These are phyloP conservation scores for Tupiocoris notatus DNA, from an alignment of 2,888 invertebrate species.

Conservation along the genomic window DNA sequence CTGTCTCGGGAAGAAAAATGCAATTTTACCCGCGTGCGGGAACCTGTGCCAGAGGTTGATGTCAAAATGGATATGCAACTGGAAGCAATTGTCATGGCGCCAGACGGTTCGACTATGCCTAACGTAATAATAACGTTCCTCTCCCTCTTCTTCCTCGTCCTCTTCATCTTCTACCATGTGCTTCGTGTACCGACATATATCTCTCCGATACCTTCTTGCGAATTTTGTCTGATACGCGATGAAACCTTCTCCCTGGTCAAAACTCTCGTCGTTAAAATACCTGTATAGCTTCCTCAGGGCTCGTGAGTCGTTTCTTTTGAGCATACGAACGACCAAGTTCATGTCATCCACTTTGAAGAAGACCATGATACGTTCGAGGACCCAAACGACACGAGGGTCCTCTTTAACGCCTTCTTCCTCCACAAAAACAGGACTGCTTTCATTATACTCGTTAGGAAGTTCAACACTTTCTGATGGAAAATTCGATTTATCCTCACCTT, in stretches of 20 bases:
- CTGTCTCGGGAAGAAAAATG: conserved; percentile 4
- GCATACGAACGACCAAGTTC: conserved; percentile 9
- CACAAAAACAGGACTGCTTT: neutral
- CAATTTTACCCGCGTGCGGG: conserved; percentile 12
- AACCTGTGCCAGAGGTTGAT: conserved; percentile 18
- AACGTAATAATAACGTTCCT: neutral
- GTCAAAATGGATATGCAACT: conserved; percentile 25
- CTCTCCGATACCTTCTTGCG: neutral
- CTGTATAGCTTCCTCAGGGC: conserved; percentile 17
- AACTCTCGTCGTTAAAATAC: neutral
- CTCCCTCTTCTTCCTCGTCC: neutral
- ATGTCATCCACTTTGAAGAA: conserved; percentile 20
- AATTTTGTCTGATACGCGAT: conserved; percentile 25
- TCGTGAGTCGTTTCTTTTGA: conserved; percentile 23
- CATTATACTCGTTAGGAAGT: neutral
- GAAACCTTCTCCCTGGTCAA: neutral
- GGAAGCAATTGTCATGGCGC: conserved; percentile 1
- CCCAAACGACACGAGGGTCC: conserved; percentile 12
- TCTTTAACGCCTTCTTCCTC: neutral
- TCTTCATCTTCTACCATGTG: conserved; percentile 2
- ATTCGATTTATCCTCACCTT: too few relatives aligned
- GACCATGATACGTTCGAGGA: conserved; percentile 23
- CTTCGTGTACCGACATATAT: neutral
- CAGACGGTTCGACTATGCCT: neutral
- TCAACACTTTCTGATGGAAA: neutral